Evolutionary conservation across 2,113 vertebrate genomes (phyloP), one percentile per base, ranked within the genome.

Genomic region (Gymnocephalus cernua): DNA sequence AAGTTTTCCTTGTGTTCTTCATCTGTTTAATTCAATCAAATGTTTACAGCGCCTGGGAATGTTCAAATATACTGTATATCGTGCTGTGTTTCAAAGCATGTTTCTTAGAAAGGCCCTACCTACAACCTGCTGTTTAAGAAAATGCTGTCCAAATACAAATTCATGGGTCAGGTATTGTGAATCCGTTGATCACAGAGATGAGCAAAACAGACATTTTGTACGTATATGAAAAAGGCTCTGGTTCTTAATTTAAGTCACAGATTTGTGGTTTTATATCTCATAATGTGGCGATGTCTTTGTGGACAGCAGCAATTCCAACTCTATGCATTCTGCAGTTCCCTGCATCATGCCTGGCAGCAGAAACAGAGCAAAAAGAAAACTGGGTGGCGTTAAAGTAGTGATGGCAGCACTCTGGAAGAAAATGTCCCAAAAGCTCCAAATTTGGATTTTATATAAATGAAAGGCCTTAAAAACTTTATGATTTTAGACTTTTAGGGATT

Each of bases 261-360:
- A 54, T 62, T 57, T 83, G n/a, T 69, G 32, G 32, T 32, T 32
- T 44, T 51, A 27, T 53, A 41, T 64, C 12, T 44, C 27, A 47
- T 54, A 64, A 57, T 51, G 45, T 54, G 61, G 13, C 2, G 1
- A 44, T 38, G 71, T 76, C 61, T 85, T 61, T 56, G 44, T 63
- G 59, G 44, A 65, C 21, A 67, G 50, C 23, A 54, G 27, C 29
- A 53, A 71, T 78, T 50, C 80, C 57, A 41, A 45, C 29, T 57
- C 51, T 57, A 13, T 44, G 44, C 69, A 59, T 64, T 54, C 48
- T 53, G 65, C 57, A 61, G 58, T 13, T 51, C 6, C 25, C 16
- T 29, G 58, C 51, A 79, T 75, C 56, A 25, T 16, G 38, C n/a
- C 54, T 63, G 59, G 66, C 32, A 72, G 59, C 35, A 71, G 64